These are phyloP conservation scores for Chrysotoxum bicinctum DNA, from an alignment of 2,888 invertebrate genomes.

Conservation along the genomic window DNA sequence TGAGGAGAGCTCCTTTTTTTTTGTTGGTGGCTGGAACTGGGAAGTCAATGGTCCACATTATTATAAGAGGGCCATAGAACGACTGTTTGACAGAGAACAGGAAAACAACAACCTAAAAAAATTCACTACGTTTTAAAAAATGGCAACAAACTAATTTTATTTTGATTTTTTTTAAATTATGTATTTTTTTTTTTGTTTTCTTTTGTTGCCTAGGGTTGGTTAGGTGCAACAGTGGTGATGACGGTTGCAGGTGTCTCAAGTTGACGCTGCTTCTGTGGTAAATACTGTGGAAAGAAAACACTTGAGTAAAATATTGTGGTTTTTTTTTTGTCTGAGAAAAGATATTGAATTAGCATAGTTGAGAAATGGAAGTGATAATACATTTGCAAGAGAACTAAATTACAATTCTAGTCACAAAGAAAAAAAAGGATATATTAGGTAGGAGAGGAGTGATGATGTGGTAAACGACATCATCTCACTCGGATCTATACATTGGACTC, in stretches of 20 bases:
- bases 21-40: neutral
- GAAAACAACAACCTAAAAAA: neutral
- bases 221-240: constrained; percentile 35
- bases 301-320: constrained; percentile 44
- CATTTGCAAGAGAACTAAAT: neutral
- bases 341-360: constrained; percentile 45
- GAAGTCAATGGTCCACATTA: constrained; percentile 48
- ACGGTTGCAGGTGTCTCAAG: constrained; percentile 66
- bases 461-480: neutral
- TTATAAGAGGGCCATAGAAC: constrained; percentile 9
- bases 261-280: constrained; percentile 52
- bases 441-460: neutral
- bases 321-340: neutral
- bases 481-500: too few relatives aligned
- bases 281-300: constrained; percentile 39
- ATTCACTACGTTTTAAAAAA: constrained; percentile 30
- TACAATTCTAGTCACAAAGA: neutral
- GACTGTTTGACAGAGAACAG: constrained; percentile 1
- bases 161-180: constrained; percentile 1
- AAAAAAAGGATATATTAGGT: neutral
- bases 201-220: neutral
- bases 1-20: neutral
- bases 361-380: constrained; percentile 47
- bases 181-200: constrained; percentile 13
- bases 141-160: constrained; percentile 63